phyloP scores from a whole-genome alignment of 1,140 invertebrate species.

The Drosophila ambigua region DNA sequence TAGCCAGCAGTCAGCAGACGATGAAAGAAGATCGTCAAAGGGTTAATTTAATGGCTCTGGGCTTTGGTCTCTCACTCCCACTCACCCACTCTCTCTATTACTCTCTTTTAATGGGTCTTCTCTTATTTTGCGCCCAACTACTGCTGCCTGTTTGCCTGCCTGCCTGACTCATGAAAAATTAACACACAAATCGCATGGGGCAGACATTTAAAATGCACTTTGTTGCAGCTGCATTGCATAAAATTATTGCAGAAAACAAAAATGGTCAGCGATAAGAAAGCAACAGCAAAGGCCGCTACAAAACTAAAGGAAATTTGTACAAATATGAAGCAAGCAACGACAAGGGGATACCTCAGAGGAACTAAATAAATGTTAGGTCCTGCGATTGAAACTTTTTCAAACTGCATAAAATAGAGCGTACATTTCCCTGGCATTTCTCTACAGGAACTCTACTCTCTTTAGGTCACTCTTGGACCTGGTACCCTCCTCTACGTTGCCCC shows the following conservation, averaged over 20 bases:
- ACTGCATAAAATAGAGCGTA: not conserved
- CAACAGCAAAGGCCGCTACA: slow-evolving; percentile 5
- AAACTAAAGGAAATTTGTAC: slow-evolving; percentile 3
- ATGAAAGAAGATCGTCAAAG: slow-evolving; percentile 16
- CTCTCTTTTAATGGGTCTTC: slow-evolving; percentile 4
- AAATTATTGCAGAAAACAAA: slow-evolving; percentile 59
- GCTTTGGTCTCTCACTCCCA: not conserved
- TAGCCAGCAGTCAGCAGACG: not conserved
- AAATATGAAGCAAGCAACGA: not conserved
- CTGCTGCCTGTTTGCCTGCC: too few species aligned
- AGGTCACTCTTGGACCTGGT: too few species aligned
- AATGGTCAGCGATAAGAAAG: slow-evolving; percentile 50
- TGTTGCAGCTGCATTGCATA: slow-evolving; percentile 57
- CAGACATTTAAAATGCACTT: slow-evolving; percentile 77
- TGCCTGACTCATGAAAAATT: slow-evolving; percentile 62
- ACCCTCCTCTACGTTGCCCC: too few species aligned
- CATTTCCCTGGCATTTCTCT: not conserved
- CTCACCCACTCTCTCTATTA: not conserved
- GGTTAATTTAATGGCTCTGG: slow-evolving; percentile 30
- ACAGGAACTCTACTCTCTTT: not conserved
- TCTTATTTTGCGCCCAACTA: slow-evolving; percentile 8
- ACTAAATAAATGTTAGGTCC: too few species aligned
- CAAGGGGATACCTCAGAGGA: not conserved
- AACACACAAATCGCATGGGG: slow-evolving; percentile 61
- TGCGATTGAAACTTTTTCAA: too few species aligned